Base-by-base conservation (phyloP, 2,113 vertebrate genomes). In the Copsychus sechellarum region DNA sequence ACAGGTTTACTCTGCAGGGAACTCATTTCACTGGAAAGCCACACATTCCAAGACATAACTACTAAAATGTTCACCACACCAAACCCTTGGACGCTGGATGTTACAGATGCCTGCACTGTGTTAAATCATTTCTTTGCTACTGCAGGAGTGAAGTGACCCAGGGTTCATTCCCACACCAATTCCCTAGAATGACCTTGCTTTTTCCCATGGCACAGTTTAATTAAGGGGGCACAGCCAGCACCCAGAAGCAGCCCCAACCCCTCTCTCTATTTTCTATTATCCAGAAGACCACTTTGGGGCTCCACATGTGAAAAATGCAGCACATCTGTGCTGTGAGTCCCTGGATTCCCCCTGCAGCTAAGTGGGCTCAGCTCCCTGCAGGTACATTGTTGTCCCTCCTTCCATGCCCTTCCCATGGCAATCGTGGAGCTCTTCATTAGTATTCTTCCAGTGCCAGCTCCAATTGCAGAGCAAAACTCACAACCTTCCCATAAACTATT, bases 101-200 rank as follows among this genome's bases (percentile, higher is more conserved):
- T 92, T 82, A 92, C 17, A 10, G 76, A 47, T 1, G 22, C 43
- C 81, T 87, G 82, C 77, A 56, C 61, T 61, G 43, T 25, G 78
- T 79, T 95, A 92, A 92, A 88, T 69, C 5, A 81, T 93, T 86
- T 85, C 76, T 90, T 84, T 81, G 42, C 62, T 50, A 5, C 53
- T 36, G 13, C 62, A 81, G 54, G 56, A 86, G 60, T 36, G 40
- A 83, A 70, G 56, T 81, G 83, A 91, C 67, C 24, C 36, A 31
- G 43, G n/a, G 69, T 36, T 87, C 67, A 64, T 42, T 86, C 60
- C 56, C 29, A 9, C 57, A 86, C 3, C n/a, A 73, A 20, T 72
- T 86, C 36, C 67, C 85, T 82, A 24, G 70, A 73, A 70, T 43
- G 31, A 78, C 64, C 53, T 72, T 87, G 53, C 23, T 58, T 89